A percentile compares a stretch with the other conserved stretches of the same genome.
Evolutionary conservation across 2,113 vertebrate genomes (phyloP).

Genomic region (Pelecanus crispus): DNA sequence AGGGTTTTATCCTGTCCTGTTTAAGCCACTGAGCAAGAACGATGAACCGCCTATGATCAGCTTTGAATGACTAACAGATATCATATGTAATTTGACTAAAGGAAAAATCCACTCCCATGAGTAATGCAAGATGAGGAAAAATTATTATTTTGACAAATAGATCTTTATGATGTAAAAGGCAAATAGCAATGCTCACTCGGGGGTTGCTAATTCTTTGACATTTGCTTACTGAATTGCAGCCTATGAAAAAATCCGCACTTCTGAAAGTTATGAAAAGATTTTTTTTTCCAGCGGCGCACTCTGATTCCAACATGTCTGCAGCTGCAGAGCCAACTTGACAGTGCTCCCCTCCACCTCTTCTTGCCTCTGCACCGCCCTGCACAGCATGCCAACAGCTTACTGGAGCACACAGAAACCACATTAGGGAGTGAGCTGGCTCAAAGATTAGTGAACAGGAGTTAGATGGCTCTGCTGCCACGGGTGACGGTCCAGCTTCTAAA

Average conservation of each 20-base stretch:
- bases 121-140: neutral
- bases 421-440: neutral
- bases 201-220: neutral
- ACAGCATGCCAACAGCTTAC: neutral
- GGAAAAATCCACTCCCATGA: neutral
- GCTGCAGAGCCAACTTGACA: neutral
- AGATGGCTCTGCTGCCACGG: neutral
- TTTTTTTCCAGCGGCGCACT: neutral
- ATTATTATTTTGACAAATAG: neutral
- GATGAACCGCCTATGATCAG: neutral
- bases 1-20: neutral
- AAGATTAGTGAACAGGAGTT: fast-evolving
- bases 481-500: neutral
- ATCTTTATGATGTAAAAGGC: neutral
- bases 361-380: neutral
- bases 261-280: neutral
- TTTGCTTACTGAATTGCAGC: neutral
- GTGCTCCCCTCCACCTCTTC: fast-evolving
- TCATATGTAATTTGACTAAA: neutral
- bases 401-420: neutral
- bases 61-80: neutral
- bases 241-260: neutral
- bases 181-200: fast-evolving
- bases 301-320: neutral
- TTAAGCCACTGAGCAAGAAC: neutral